phyloP scores from a whole-genome alignment of 1,140 invertebrate species.

The Eurosta solidaginis region DNA sequence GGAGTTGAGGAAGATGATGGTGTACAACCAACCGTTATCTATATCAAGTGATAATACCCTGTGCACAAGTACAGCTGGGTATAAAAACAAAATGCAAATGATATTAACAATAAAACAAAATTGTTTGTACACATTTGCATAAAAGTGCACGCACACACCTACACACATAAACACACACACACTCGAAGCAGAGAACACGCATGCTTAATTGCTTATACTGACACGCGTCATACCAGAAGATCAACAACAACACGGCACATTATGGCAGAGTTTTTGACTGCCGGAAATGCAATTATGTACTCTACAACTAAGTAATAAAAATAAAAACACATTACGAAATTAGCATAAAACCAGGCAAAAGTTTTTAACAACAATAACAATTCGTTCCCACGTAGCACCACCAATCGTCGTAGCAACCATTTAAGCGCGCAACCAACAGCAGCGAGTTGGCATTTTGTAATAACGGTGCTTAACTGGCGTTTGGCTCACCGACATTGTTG shows the following conservation, averaged over 20 bases:
- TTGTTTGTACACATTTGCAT: slow-evolving; percentile 20
- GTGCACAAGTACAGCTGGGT: too few species aligned
- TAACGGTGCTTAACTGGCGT: neutral
- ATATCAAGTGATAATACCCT: too few species aligned
- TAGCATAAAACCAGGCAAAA: slow-evolving; percentile 20
- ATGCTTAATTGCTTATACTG: neutral
- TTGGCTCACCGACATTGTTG: neutral
- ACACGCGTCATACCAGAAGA: neutral
- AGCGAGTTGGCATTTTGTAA: neutral
- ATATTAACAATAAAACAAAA: slow-evolving; percentile 23
- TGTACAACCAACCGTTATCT: too few species aligned
- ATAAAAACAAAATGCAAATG: neutral
- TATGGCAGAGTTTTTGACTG: neutral
- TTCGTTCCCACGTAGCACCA: too few species aligned
- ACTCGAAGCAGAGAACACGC: too few species aligned
- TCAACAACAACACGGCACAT: neutral
- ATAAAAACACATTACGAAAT: neutral
- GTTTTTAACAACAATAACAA: neutral
- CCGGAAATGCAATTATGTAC: slow-evolving; percentile 26
- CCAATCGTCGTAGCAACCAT: too few species aligned
- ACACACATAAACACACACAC: neutral
- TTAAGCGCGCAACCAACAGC: neutral
- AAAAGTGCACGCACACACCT: neutral
- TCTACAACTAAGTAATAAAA: slow-evolving; percentile 11
- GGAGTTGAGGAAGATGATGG: too few species aligned